A percentile compares a stretch with the other conserved stretches of the same genome.
These are phyloP conservation scores for Calameuta filiformis DNA, from an alignment of 2,888 invertebrate species.

Conservation along the genomic window DNA sequence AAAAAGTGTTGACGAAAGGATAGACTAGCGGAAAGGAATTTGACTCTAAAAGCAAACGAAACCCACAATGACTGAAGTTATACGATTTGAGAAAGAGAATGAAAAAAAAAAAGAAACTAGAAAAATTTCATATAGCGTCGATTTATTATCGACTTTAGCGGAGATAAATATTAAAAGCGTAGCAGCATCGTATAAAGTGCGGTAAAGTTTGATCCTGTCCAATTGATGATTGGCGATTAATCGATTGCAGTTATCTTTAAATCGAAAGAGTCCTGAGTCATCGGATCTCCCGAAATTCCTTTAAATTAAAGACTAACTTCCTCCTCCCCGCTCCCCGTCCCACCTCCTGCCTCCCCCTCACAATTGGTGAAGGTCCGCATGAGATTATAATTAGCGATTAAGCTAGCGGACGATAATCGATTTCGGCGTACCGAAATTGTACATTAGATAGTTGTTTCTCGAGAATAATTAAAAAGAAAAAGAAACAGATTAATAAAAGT, in stretches of 20 bases:
- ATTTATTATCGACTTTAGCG: not conserved
- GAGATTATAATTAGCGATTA: conserved; percentile 31
- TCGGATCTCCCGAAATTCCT: conserved; percentile 25
- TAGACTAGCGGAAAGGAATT: not conserved
- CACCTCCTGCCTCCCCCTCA: conserved; percentile 13
- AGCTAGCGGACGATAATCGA: conserved; percentile 31
- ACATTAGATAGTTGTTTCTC: conserved; percentile 44
- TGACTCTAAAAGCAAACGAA: not conserved
- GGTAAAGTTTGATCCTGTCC: too few species aligned
- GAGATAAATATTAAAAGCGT: not conserved
- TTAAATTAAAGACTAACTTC: conserved; percentile 1
- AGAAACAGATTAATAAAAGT: conserved; percentile 28
- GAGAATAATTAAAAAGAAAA: not conserved
- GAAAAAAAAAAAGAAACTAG: not conserved
- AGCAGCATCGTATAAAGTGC: not conserved
- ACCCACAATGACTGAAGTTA: not conserved
- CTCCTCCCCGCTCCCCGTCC: not conserved
- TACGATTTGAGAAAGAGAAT: not conserved
- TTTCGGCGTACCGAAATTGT: conserved; percentile 37
- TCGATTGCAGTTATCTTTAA: too few species aligned
- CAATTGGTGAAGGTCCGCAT: conserved; percentile 15
- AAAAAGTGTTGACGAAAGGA: not conserved
- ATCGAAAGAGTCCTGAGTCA: conserved; percentile 11
- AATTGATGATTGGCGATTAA: too few species aligned
- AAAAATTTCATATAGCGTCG: not conserved